A percentile compares a stretch with the other conserved stretches of the same genome.
These are phyloP conservation scores for Cepaea hortensis DNA, from an alignment of 2,888 invertebrate genomes.

Conservation along the genomic window DNA sequence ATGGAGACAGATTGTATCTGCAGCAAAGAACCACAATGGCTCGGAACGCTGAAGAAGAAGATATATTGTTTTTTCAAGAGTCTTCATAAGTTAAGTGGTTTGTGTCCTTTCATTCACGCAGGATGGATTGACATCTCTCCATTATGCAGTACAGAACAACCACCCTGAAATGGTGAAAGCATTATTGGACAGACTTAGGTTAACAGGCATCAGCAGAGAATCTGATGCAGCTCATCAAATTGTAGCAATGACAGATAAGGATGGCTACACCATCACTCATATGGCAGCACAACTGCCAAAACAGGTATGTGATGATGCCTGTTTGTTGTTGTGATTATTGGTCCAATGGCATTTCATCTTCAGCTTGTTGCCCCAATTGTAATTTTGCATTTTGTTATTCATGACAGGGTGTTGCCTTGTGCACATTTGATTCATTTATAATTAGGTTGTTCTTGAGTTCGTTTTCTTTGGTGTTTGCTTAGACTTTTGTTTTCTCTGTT, in stretches of 20 bases:
- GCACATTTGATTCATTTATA: too few relatives aligned
- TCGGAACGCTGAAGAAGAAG: too few relatives aligned
- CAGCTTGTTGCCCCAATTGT: neutral
- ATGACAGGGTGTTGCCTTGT: too few relatives aligned
- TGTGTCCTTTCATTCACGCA: conserved; percentile 50
- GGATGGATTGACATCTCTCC: conserved; percentile 71
- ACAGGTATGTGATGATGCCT: conserved; percentile 53
- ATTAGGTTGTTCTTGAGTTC: too few relatives aligned
- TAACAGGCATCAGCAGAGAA: conserved; percentile 23
- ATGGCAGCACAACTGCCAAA: conserved; percentile 66
- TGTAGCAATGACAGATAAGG: conserved; percentile 61
- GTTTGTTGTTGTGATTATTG: neutral
- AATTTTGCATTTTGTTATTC: neutral
- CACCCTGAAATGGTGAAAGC: conserved; percentile 63
- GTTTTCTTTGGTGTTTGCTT: too few relatives aligned
- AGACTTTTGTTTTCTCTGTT: too few relatives aligned
- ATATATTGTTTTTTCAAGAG: too few relatives aligned
- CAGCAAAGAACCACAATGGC: too few relatives aligned
- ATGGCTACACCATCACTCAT: conserved; percentile 70
- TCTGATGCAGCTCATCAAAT: conserved; percentile 49
- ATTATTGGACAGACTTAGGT: conserved; percentile 55
- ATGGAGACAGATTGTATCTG: too few relatives aligned
- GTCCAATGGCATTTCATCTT: neutral
- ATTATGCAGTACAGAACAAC: conserved; percentile 66
- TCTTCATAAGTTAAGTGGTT: neutral